Conservation (phyloP, 2,113 vertebrate genomes). For the Vidua macroura region DNA sequence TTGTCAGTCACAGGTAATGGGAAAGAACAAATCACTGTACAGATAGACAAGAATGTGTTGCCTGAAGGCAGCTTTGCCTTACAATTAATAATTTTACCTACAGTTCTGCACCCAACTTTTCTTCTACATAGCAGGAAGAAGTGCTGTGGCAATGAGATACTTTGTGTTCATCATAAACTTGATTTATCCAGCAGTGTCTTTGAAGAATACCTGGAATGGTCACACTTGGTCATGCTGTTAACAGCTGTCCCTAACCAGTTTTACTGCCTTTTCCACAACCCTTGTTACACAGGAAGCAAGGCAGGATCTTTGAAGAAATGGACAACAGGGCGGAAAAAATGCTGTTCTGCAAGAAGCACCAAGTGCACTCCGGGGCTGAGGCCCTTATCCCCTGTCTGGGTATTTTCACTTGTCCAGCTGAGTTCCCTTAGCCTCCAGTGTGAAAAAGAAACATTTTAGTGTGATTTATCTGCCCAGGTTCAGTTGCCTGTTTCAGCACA, state of each 20-base stretch:
- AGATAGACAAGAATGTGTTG: not conserved
- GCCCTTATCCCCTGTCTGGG: not conserved
- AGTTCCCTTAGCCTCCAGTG: not conserved
- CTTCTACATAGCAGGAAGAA: not conserved
- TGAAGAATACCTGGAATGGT: not conserved
- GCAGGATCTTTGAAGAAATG: not conserved
- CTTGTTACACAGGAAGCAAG: not conserved
- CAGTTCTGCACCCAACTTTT: not conserved
- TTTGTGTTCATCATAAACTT: not conserved
- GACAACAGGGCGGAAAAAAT: not conserved
- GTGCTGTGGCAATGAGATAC: not conserved
- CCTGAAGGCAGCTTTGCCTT: not conserved
- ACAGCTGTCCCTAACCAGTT: not conserved
- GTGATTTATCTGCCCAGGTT: not conserved
- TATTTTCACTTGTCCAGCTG: not conserved
- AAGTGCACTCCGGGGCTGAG: not conserved
- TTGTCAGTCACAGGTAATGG: not conserved
- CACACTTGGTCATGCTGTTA: not conserved
- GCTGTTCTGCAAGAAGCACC: not conserved
- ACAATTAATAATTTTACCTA: not conserved
- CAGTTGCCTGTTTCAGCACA: not conserved
- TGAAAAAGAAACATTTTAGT: not conserved
- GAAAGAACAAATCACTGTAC: not conserved
- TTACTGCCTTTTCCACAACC: not conserved
- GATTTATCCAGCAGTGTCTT: not conserved